Conservation (phyloP, 2,888 invertebrate genomes). For the Epinotia bilunana region DNA sequence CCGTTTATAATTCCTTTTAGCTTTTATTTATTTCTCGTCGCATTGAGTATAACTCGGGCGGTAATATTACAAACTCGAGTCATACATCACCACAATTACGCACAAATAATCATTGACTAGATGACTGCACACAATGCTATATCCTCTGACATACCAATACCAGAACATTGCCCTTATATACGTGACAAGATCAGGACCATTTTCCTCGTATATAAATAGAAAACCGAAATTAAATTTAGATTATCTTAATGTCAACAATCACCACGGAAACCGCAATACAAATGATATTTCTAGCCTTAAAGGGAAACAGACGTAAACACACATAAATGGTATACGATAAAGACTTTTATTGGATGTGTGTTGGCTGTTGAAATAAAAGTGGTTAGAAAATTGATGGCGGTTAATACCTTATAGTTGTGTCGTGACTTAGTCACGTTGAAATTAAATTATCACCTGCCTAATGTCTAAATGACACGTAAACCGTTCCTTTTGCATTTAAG, state of each 20-base stretch:
- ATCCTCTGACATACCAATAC: background rate
- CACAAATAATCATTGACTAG: too few relatives aligned
- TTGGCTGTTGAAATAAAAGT: background rate
- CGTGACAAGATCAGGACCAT: background rate
- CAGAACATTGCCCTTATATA: constrained; percentile 8
- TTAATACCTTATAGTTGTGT: background rate
- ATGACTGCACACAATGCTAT: background rate
- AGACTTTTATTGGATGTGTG: background rate
- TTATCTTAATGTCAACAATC: constrained; percentile 10
- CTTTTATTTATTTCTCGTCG: too few relatives aligned
- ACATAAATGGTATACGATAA: background rate
- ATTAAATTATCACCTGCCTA: background rate
- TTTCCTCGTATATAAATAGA: constrained; percentile 26
- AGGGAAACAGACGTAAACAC: background rate
- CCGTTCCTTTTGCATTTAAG: background rate
- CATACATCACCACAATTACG: background rate
- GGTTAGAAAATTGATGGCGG: too few relatives aligned
- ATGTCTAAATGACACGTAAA: background rate
- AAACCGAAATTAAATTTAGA: constrained; percentile 17
- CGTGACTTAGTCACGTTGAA: background rate
- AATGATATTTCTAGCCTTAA: background rate
- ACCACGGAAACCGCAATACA: constrained; percentile 23
- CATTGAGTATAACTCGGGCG: too few relatives aligned
- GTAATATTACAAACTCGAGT: background rate
- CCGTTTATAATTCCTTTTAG: too few relatives aligned